Conservation (phyloP, 2,113 vertebrate genomes). For the Bos taurus region DNA sequence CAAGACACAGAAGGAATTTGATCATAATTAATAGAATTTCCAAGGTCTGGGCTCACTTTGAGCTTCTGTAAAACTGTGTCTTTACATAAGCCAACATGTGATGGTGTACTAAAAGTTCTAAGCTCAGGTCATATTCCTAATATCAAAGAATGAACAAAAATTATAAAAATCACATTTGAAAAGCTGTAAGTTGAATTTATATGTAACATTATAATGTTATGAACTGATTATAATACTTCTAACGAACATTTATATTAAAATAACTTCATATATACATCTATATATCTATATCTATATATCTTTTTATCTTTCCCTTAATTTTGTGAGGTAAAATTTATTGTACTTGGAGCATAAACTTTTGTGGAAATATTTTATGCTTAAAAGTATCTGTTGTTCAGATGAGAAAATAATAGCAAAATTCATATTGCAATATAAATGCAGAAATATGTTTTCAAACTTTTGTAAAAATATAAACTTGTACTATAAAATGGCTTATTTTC, state of each 20-base stretch:
- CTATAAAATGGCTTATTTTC: not conserved
- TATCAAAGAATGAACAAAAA: not conserved
- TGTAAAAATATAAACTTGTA: not conserved
- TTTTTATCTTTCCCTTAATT: not conserved
- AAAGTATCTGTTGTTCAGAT: not conserved
- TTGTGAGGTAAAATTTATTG: not conserved
- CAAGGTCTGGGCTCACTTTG: conserved; percentile 8
- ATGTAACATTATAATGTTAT: not conserved
- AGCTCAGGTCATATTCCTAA: not conserved
- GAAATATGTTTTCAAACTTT: not conserved
- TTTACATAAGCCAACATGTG: conserved; percentile 35
- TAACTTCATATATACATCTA: not conserved
- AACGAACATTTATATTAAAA: not conserved
- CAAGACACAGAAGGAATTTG: conserved; percentile 33
- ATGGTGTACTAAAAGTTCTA: conserved; percentile 37
- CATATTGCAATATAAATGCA: not conserved
- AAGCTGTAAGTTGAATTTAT: not conserved
- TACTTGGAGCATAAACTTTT: not conserved
- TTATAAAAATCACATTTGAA: not conserved
- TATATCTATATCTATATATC: not conserved
- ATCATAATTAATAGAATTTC: conserved; percentile 23
- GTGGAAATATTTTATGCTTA: not conserved
- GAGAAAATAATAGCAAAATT: not conserved
- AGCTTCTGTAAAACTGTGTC: conserved; percentile 5
- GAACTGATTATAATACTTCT: not conserved